Percentiles rank a stretch among this genome's conserved stretches.
These are phyloP conservation scores for Heteromyza rotundicornis DNA, from an alignment of 2,888 invertebrate species.

Conservation along the genomic window DNA sequence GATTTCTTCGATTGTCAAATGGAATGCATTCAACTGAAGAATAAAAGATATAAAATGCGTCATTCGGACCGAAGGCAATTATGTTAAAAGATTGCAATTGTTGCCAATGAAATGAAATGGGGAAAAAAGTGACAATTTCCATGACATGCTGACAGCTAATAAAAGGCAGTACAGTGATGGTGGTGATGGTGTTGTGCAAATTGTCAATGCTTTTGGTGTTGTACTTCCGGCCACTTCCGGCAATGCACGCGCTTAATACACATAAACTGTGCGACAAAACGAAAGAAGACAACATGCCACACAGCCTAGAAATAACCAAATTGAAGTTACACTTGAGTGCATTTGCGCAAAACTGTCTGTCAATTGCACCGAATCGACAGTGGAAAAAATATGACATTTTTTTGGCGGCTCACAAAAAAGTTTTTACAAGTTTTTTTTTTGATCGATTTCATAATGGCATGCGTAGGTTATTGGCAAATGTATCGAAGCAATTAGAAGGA, in stretches of 20 bases:
- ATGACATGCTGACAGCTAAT: constrained; percentile 48
- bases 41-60: not conserved
- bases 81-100: not conserved
- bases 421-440: not conserved
- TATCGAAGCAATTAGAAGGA: constrained; percentile 20
- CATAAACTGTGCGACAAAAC: not conserved
- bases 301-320: constrained; percentile 13
- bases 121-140: constrained; percentile 48
- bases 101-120: not conserved
- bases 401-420: not conserved
- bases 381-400: not conserved
- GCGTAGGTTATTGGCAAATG: not conserved
- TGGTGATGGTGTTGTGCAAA: constrained; percentile 30
- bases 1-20: too few species aligned
- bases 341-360: constrained; percentile 48
- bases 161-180: too few species aligned
- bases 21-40: not conserved
- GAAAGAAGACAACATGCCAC: not conserved
- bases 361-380: constrained; percentile 34
- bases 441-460: not conserved
- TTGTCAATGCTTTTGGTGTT: constrained; percentile 55
- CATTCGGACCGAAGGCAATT: too few species aligned
- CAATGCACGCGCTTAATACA: constrained; percentile 46
- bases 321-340: constrained; percentile 55
- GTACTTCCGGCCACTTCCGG: constrained; percentile 54